A percentile compares a stretch with the other conserved stretches of the same genome.
Conservation (phyloP, 2,888 invertebrate species). For the Drosophila conformis region DNA sequence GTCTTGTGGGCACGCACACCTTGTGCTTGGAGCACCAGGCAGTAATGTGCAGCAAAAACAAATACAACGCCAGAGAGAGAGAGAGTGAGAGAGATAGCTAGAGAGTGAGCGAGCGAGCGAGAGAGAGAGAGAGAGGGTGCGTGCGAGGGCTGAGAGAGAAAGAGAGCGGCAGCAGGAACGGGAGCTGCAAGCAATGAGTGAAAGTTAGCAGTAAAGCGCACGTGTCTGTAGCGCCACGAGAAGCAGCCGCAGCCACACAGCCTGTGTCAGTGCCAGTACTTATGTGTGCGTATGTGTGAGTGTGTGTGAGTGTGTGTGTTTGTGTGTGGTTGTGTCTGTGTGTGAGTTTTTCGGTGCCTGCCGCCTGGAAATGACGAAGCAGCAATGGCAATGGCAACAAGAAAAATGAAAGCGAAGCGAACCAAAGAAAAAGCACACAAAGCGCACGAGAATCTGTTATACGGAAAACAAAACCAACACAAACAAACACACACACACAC, state of each 20-base stretch:
- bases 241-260: constrained; percentile 30
- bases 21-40: constrained; percentile 52
- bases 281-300: not conserved
- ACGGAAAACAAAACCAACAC: constrained; percentile 69
- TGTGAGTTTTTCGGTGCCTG: constrained; percentile 44
- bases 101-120: constrained; percentile 11
- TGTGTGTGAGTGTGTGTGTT: not conserved
- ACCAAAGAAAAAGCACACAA: constrained; percentile 70
- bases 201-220: constrained; percentile 80
- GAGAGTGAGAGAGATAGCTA: constrained; percentile 6
- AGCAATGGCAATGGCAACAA: constrained; percentile 67
- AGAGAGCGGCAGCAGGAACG: constrained; percentile 45
- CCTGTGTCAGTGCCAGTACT: constrained; percentile 45
- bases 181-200: constrained; percentile 76
- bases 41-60: constrained; percentile 60
- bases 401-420: constrained; percentile 59
- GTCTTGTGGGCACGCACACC: constrained; percentile 77
- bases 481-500: constrained; percentile 49
- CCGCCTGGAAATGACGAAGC: constrained; percentile 72
- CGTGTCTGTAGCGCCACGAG: constrained; percentile 67
- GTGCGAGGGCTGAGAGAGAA: constrained; percentile 22
- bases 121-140: constrained; percentile 19
- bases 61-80: constrained; percentile 37
- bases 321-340: constrained; percentile 2
- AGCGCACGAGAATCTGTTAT: constrained; percentile 70